phyloP scores from a whole-genome alignment of 2,797 vertebrate species.

The Mastacembelus armatus region DNA sequence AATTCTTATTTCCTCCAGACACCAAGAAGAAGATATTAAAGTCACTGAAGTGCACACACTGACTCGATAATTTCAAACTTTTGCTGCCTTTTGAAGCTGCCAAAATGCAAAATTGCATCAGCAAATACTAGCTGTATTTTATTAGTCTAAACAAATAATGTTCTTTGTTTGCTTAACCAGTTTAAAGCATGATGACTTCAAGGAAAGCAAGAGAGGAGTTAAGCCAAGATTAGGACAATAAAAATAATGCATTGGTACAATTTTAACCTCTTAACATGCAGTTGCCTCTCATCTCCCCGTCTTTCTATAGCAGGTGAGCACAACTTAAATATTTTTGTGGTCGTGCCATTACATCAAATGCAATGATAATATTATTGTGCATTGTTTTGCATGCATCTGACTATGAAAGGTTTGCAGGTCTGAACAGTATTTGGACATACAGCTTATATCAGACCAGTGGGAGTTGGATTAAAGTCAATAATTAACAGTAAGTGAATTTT shows the following conservation, averaged over 20 bases:
- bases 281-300: background rate
- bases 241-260: background rate
- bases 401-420: background rate
- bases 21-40: constrained; percentile 48
- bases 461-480: background rate
- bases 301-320: too few relatives aligned
- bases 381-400: background rate
- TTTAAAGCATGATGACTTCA: constrained; percentile 15
- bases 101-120: constrained; percentile 20
- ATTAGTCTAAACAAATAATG: constrained; percentile 14
- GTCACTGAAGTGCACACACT: constrained; percentile 21
- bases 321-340: too few relatives aligned
- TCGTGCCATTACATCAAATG: background rate
- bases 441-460: background rate
- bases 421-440: background rate
- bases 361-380: background rate
- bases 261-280: background rate
- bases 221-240: background rate
- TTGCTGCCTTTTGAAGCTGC: constrained; percentile 12
- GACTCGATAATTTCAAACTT: constrained; percentile 22
- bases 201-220: background rate
- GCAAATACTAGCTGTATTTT: background rate
- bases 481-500: background rate
- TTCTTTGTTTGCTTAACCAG: background rate
- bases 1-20: constrained; percentile 55